These are phyloP conservation scores for Oligia strigilis DNA, from an alignment of 2,888 invertebrate genomes.

Conservation along the genomic window DNA sequence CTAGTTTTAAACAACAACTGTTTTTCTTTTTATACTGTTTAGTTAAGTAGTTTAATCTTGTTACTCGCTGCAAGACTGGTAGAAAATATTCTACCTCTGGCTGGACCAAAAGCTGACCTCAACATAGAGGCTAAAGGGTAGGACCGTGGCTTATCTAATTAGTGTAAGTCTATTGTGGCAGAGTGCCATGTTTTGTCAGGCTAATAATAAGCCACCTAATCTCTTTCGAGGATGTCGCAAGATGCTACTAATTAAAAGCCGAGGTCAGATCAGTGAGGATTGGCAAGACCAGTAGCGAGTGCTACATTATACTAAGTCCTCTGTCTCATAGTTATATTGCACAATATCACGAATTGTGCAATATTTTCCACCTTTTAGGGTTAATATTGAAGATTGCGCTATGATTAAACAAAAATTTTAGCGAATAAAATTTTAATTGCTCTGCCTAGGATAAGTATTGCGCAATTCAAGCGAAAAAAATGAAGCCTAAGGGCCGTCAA, in stretches of 20 bases:
- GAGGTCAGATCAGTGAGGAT: neutral
- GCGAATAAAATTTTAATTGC: neutral
- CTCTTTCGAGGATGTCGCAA: conserved; percentile 34
- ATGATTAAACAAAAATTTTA: neutral
- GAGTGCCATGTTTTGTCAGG: conserved; percentile 39
- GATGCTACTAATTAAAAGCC: conserved; percentile 31
- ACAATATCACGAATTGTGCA: neutral
- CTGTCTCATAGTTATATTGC: neutral
- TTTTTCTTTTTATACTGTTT: conserved; percentile 24
- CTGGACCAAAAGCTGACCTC: conserved; percentile 27
- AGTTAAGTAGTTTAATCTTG: conserved; percentile 40
- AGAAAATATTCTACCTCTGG: conserved; percentile 23
- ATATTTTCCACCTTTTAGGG: neutral
- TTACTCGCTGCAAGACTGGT: conserved; percentile 12
- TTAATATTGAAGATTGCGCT: neutral
- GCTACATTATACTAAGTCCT: neutral
- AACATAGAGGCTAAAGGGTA: conserved; percentile 24
- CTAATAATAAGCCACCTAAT: conserved; percentile 43
- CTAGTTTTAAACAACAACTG: conserved; percentile 47
- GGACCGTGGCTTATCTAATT: conserved; percentile 45
- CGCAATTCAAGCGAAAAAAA: too few species aligned
- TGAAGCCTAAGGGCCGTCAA: too few species aligned
- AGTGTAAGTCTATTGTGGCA: conserved; percentile 42
- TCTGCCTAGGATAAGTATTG: too few species aligned
- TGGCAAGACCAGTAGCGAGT: neutral